Evolutionary conservation across 2,888 invertebrate species (phyloP), one percentile per base, ranked within the genome.

Genomic region (Micoletzkya japonica): DNA sequence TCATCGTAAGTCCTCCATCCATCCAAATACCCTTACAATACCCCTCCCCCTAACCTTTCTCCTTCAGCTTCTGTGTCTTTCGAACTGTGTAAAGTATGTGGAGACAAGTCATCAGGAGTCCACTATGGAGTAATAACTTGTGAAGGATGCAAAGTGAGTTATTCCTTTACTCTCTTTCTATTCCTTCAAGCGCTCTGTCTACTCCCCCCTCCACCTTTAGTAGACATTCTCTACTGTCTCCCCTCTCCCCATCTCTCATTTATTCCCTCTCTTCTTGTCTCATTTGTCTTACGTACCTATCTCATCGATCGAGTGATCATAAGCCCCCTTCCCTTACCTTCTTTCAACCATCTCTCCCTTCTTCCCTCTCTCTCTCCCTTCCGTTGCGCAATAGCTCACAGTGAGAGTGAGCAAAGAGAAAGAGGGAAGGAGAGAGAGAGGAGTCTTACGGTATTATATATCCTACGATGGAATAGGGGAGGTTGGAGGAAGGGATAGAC

Each of bases 71-170:
- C n/a, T n/a, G n/a, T n/a, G n/a, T n/a, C n/a, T n/a, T n/a, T n/a
- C n/a, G n/a, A n/a, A n/a, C 97, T 89, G 97, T 98, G 98, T 91
- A 98, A 98, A 90, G 97, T 98, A 86, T 98, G 98, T 89, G 96
- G 97, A 80, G 98, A 98, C 90, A 97, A 97, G 88, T 95, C 95
- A 85, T 95, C 95, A 77, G 97, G 84, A 73, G 97, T 98, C 71
- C 98, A 98, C 88, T 98, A 98, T 89, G 97, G 97, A 68, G 97
- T 98, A 81, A 97, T 97, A 89, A 97, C 97, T 73, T 98, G 97
- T 89, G 97, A 98, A 88, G 97, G 97, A 77, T 98, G 98, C 90
- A 98, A 88, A 86, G 88, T 88, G 79, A 66, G 82, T 71, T n/a
- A n/a, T n/a, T 58, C 60, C 28, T 37, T 24, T n/a, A 39, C 54